Base-by-base conservation (phyloP, 2,888 invertebrate species). In the Pegoplata infirma region DNA sequence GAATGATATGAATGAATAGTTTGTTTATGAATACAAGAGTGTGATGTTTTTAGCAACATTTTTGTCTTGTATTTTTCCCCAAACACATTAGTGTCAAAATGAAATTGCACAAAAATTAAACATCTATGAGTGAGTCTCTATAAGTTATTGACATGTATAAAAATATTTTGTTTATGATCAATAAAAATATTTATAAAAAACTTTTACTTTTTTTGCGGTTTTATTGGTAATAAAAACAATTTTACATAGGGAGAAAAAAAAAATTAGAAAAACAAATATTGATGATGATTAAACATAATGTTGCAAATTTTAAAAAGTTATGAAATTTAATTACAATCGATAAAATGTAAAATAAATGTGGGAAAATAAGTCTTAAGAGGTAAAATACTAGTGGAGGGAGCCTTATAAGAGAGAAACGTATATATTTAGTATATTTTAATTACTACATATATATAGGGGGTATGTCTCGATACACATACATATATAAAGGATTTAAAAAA, bases 131-230 rank as follows among this genome's bases (percentile, higher is more conserved):
- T 28, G 28, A 63, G 23, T 19, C 7, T 25, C n/a, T n/a, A n/a
- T 28, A 71, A 59, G 59, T 46, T 64, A 55, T 51, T 71, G 53
- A 58, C 64, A 66, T 59, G 58, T 32, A 53, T 12, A 66, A 25
- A 23, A 12, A 8, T 47, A 46, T n/a, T 49, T 51, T 49, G 36
- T 36, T 55, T 14, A 56, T 46, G 51, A 51, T 49, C 55, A 21
- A 28, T 16, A 58, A 49, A 61, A 56, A 63, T n/a, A n/a, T n/a
- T n/a, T n/a, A n/a, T n/a, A n/a, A 59, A 64, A 64, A 69, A 72
- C 76, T 76, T 76, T 76, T 76, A 72, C 76, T 76, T 72, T 75
- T 59, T 49, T 71, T 59, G 28, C 71, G 71, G 55, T 55, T 67
- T 64, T 16, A 10, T 32, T 19, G 49, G 46, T 25, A 5, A n/a